A percentile compares a stretch with the other conserved stretches of the same genome.
Evolutionary conservation across 1,140 invertebrate genomes (phyloP).

Genomic region (Drosophila kepulauana): DNA sequence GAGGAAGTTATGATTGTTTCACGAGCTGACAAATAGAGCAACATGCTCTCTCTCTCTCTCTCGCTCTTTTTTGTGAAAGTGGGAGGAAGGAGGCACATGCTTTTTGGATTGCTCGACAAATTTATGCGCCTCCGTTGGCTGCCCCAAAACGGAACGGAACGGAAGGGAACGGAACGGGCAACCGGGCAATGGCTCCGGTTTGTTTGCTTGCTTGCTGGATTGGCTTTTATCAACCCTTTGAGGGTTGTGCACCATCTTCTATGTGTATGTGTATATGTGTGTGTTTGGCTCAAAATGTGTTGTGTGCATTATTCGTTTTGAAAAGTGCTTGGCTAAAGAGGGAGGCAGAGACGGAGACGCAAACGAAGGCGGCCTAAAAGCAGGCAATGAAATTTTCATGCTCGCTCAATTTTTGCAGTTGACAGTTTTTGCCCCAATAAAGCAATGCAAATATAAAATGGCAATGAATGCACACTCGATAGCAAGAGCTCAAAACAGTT

Average conservation of each 20-base stretch:
- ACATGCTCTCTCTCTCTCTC: conserved; percentile 38
- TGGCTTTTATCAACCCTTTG: conserved; percentile 43
- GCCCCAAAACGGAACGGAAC: conserved; percentile 25
- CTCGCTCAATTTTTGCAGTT: conserved; percentile 51
- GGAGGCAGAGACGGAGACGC: background rate
- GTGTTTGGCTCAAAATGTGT: conserved; percentile 28
- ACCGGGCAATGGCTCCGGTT: conserved; percentile 40
- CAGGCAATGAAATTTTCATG: conserved; percentile 58
- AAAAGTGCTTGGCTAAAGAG: conserved; percentile 20
- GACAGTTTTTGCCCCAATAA: conserved; percentile 46
- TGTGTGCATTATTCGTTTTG: conserved; percentile 46
- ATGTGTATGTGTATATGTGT: background rate
- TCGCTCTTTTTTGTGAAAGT: background rate
- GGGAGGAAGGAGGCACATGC: conserved; percentile 42
- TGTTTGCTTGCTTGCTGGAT: conserved; percentile 17
- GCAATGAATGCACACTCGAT: conserved; percentile 45
- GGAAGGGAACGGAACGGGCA: conserved; percentile 22
- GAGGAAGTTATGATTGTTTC: conserved; percentile 78
- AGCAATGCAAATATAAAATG: conserved; percentile 40
- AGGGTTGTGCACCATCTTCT: conserved; percentile 11
- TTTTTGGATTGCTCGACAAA: conserved; percentile 58
- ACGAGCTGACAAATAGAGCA: conserved; percentile 79
- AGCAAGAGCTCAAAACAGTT: background rate
- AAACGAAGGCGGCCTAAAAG: conserved; percentile 39
- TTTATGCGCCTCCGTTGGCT: conserved; percentile 50